These are phyloP conservation scores for Alexandromys fortis DNA, from an alignment of 2,113 vertebrate genomes.

Conservation along the genomic window DNA sequence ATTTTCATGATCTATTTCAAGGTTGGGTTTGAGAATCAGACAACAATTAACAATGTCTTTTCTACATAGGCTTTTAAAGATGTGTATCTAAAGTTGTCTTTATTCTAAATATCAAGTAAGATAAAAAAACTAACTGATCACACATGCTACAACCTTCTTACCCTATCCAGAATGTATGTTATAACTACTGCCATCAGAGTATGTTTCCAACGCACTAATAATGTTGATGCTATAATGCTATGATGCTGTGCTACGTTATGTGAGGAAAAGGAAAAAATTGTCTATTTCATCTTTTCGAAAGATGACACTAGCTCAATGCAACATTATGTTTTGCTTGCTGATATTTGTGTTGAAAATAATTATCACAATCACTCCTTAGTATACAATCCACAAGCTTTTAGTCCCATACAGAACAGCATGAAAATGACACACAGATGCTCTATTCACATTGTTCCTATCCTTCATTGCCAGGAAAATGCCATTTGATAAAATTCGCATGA, in stretches of 20 bases:
- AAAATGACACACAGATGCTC: background rate
- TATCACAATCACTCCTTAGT: background rate
- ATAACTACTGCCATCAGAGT: background rate
- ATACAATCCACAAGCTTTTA: background rate
- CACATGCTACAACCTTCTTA: background rate
- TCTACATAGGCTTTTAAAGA: background rate
- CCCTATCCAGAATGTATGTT: background rate
- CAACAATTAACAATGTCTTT: background rate
- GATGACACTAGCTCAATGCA: background rate
- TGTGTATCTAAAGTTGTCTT: background rate
- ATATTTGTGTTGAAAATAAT: background rate
- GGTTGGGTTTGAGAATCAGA: constrained; percentile 5
- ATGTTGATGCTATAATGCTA: background rate
- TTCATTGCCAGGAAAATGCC: background rate
- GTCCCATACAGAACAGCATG: background rate
- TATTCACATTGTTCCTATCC: background rate
- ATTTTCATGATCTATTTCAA: constrained; percentile 13
- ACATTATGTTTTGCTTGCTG: background rate
- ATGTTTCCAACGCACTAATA: background rate
- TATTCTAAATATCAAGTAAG: background rate
- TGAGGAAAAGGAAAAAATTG: background rate
- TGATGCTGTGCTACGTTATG: background rate
- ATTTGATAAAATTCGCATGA: background rate
- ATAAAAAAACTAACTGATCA: background rate
- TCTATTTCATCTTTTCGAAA: background rate